These are phyloP conservation scores for Euglossa dilemma DNA, from an alignment of 1,140 invertebrate genomes.

Conservation along the genomic window DNA sequence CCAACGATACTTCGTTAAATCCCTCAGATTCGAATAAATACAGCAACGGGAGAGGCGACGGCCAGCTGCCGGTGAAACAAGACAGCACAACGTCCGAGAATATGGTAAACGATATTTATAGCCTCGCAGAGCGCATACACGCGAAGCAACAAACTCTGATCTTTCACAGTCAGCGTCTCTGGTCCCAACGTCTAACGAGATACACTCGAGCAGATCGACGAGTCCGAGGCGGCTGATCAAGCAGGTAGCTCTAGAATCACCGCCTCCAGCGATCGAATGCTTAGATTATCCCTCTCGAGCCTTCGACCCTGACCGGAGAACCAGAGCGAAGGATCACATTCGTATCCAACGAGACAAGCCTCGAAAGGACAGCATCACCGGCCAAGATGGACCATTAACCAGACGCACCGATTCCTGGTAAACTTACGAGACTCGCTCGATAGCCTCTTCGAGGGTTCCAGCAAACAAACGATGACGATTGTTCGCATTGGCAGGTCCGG, in stretches of 20 bases:
- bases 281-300: slow-evolving; percentile 72
- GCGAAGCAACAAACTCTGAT: not conserved
- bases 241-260: slow-evolving; percentile 79
- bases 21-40: slow-evolving; percentile 58
- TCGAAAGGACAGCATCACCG: slow-evolving; percentile 58
- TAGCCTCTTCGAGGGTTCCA: slow-evolving; percentile 53
- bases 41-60: slow-evolving; percentile 14
- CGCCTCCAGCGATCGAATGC: slow-evolving; percentile 72
- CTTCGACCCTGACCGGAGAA: slow-evolving; percentile 72
- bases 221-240: slow-evolving; percentile 79
- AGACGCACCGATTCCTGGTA: slow-evolving; percentile 77
- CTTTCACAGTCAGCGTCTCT: slow-evolving; percentile 63
- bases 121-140: not conserved
- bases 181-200: slow-evolving; percentile 68
- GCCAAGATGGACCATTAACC: slow-evolving; percentile 63
- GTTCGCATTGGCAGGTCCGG: slow-evolving; percentile 57
- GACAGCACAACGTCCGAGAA: slow-evolving; percentile 73
- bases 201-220: slow-evolving; percentile 74
- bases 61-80: slow-evolving; percentile 62
- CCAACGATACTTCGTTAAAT: not conserved
- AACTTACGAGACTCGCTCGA: slow-evolving; percentile 3
- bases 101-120: slow-evolving; percentile 53
- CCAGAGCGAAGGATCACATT: slow-evolving; percentile 70
- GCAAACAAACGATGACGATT: not conserved
- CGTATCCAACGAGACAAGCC: slow-evolving; percentile 72